Conservation (phyloP, 2,888 invertebrate genomes). For the Tricholauxania praeusta region DNA sequence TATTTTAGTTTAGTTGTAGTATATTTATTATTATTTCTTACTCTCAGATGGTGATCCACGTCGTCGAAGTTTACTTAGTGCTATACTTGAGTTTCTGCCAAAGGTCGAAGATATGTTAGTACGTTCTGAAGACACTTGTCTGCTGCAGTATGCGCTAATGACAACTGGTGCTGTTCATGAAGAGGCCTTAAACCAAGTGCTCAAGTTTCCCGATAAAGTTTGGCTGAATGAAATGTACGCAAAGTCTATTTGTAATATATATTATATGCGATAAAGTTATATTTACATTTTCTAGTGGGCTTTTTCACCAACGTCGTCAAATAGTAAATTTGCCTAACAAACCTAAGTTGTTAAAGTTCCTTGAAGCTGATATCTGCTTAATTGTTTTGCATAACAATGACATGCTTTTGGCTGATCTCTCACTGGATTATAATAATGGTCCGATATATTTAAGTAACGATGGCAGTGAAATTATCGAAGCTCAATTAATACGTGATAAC, state of each 20-base stretch:
- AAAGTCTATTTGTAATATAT: background rate
- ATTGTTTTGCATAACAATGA: constrained; percentile 57
- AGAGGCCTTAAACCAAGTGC: constrained; percentile 61
- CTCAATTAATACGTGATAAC: constrained; percentile 57
- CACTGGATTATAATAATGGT: constrained; percentile 57
- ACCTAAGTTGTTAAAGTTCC: constrained; percentile 56
- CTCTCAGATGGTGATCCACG: constrained; percentile 49
- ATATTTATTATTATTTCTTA: background rate
- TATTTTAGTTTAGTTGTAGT: background rate
- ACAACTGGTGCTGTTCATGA: constrained; percentile 53
- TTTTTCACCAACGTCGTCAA: constrained; percentile 64
- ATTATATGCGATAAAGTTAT: background rate
- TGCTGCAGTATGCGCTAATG: constrained; percentile 64
- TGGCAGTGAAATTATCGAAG: constrained; percentile 52
- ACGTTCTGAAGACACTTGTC: constrained; percentile 58
- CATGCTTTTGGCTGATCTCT: constrained; percentile 61
- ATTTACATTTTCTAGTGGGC: constrained; percentile 54
- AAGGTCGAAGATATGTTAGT: constrained; percentile 64
- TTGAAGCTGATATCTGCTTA: constrained; percentile 60
- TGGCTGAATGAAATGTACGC: constrained; percentile 65
- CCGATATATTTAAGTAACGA: constrained; percentile 55
- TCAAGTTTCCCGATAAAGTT: constrained; percentile 55
- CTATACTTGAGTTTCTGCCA: constrained; percentile 60
- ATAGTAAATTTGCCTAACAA: constrained; percentile 60
- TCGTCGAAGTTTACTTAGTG: constrained; percentile 50